These are phyloP conservation scores for Antheraea mylitta DNA, from an alignment of 1,140 invertebrate genomes.

Conservation along the genomic window DNA sequence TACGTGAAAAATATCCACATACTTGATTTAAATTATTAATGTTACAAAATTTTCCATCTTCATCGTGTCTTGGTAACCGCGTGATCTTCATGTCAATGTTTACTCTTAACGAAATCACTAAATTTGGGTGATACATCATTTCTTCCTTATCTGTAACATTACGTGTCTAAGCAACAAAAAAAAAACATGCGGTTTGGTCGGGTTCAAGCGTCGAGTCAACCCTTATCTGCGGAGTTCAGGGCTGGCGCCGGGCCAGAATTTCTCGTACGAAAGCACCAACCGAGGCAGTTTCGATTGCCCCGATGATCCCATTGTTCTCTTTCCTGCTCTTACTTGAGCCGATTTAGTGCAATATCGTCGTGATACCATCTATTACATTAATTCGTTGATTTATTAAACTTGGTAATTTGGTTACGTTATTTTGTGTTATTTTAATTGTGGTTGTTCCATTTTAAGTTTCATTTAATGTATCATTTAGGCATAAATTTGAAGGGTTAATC, in stretches of 20 bases:
- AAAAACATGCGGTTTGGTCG: background rate
- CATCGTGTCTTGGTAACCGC: background rate
- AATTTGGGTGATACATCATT: background rate
- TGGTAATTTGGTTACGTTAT: background rate
- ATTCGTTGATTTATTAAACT: background rate
- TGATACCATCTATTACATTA: background rate
- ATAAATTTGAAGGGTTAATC: too few relatives aligned
- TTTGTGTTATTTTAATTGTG: background rate
- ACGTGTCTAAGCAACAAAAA: background rate
- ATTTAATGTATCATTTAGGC: too few relatives aligned
- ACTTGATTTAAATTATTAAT: too few relatives aligned
- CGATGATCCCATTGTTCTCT: conserved; percentile 39
- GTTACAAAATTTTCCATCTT: background rate
- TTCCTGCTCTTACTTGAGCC: conserved; percentile 15
- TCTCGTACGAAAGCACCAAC: conserved; percentile 39
- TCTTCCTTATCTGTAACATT: background rate
- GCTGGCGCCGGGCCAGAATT: conserved; percentile 45
- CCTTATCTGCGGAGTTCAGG: conserved; percentile 30
- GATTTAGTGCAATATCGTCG: conserved; percentile 17
- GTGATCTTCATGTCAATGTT: background rate
- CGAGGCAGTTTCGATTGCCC: conserved; percentile 49
- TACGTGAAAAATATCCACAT: too few relatives aligned
- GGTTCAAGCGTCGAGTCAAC: conserved; percentile 19
- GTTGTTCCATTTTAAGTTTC: background rate
- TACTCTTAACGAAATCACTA: background rate